Evolutionary conservation across 2,888 invertebrate species (phyloP), one percentile per base, ranked within the genome.

Genomic region (Brachyptera risi): DNA sequence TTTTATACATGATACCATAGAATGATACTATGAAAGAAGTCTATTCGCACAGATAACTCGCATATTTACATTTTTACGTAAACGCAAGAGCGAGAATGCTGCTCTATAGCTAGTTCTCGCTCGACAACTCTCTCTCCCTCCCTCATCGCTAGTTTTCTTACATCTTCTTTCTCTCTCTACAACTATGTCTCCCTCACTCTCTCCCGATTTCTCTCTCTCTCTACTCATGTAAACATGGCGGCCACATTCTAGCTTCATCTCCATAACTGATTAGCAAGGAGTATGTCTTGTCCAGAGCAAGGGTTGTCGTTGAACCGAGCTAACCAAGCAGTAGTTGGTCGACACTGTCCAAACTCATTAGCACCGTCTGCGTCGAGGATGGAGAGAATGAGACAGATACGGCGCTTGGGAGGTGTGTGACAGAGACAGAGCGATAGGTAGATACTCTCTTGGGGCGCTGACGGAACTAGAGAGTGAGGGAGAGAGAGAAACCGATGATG

Each of bases 391-490:
- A 47, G 47, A 47, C 47, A 24, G 47, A 47, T 47, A 47, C 24
- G 47, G 9, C 47, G n/a, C 47, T 1, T 24, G 47, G 47, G 47
- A 47, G 47, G 24, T 23, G 31, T 26, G 56, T 49, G 56, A 57
- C 44, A 57, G 57, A 57, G 60, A 54, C 60, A 38, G 56, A 58
- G 61, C 50, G 49, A 38, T 38, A 31, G 58, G 40, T 26, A 49
- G 58, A 47, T 50, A 47, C 58, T 44, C 40, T 61, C 62, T 59
- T 62, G 56, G 49, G 58, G 42, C 35, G 19, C 44, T 23, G 59
- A 58, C 58, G 50, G 47, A 40, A 49, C 24, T 38, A 37, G 35
- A 40, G 31, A 38, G 27, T 42, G 42, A 31, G 37, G 23, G n/a
- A 51, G 31, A 23, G 59, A 24, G 47, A 44, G 17, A 31, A 24